Conservation (phyloP, 2,113 vertebrate species). For the Takifugu flavidus region DNA sequence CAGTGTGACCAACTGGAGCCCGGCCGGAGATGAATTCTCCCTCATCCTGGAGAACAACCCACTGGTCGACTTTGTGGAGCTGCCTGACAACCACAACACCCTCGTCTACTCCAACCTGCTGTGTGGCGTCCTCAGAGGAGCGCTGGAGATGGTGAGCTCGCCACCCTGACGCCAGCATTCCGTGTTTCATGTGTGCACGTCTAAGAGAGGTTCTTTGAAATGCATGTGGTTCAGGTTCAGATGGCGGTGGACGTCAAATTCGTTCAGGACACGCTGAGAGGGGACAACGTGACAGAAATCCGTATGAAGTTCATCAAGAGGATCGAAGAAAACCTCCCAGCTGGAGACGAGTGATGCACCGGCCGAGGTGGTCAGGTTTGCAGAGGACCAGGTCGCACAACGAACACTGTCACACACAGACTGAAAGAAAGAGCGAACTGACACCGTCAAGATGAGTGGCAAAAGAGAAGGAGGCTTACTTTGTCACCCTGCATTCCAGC, state of each 20-base stretch:
- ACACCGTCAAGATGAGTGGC: slow-evolving; percentile 1
- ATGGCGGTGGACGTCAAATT: slow-evolving; percentile 99
- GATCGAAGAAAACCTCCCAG: slow-evolving; percentile 97
- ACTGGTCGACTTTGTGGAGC: slow-evolving; percentile 95
- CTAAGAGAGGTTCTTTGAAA: background rate
- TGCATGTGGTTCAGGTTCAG: slow-evolving; percentile 81
- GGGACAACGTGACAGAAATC: slow-evolving; percentile 95
- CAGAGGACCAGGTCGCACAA: slow-evolving; percentile 2
- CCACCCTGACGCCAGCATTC: background rate
- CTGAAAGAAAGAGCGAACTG: slow-evolving; percentile 14
- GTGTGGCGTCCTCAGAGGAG: slow-evolving; percentile 91
- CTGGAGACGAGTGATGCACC: slow-evolving; percentile 87
- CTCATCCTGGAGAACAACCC: slow-evolving; percentile 97
- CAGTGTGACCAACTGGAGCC: slow-evolving; percentile 98
- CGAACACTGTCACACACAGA: slow-evolving; percentile 20
- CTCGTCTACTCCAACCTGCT: slow-evolving; percentile 95
- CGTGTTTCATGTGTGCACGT: background rate
- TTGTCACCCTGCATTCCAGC: background rate
- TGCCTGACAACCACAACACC: slow-evolving; percentile 93
- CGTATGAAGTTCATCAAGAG: slow-evolving; percentile 97
- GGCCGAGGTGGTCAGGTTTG: background rate
- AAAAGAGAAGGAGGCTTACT: background rate
- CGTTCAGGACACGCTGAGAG: slow-evolving; percentile 91
- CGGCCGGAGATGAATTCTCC: slow-evolving; percentile 95
- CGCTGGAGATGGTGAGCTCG: slow-evolving; percentile 94